Evolutionary conservation across 2,113 vertebrate species (phyloP), one percentile per base, ranked within the genome.

Genomic region (Dipodomys merriami): DNA sequence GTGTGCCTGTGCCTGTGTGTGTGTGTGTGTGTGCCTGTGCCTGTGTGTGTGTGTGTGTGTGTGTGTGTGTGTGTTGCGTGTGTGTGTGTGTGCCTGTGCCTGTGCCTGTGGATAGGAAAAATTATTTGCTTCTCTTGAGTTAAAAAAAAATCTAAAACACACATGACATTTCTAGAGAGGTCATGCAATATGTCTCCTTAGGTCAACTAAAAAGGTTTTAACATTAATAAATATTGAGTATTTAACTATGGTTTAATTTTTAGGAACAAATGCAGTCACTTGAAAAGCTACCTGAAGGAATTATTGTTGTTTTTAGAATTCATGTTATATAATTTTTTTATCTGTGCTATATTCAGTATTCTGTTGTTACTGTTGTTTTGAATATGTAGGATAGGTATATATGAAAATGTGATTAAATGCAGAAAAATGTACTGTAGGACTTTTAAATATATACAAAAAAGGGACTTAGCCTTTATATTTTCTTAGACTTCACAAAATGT

Each of bases 231-330:
- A 67, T 71, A 88, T 12, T 19, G 22, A 74, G 46, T 86, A 49
- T 23, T 44, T 33, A 94, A 71, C 25, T 23, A 71, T 49, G 60
- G 7, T 71, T 91, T 25, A 16, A 62, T 86, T 95, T 93, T 44
- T 91, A 74, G 77, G 67, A 77, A 87, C 49, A 93, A 93, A 69
- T n/a, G 15, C 53, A 64, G 60, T 82, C 23, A 72, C 44, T 82
- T 79, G 60, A 84, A 83, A 87, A 87, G 25, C 46, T 80, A n/a
- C n/a, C 80, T 35, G 29, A 22, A n/a, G 62, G 44, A 67, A 9
- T 83, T 76, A 27, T 22, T 85, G 64, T 18, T 81, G 7, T 6
- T 95, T 39, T 67, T 22, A 16, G 20, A 39, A 67, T 93, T 77
- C 64, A 83, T 46, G 46, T 80, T 13, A 46, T 77, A 93, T 88